These are phyloP conservation scores for Lineus longissimus DNA, from an alignment of 1,140 invertebrate species.

Conservation along the genomic window DNA sequence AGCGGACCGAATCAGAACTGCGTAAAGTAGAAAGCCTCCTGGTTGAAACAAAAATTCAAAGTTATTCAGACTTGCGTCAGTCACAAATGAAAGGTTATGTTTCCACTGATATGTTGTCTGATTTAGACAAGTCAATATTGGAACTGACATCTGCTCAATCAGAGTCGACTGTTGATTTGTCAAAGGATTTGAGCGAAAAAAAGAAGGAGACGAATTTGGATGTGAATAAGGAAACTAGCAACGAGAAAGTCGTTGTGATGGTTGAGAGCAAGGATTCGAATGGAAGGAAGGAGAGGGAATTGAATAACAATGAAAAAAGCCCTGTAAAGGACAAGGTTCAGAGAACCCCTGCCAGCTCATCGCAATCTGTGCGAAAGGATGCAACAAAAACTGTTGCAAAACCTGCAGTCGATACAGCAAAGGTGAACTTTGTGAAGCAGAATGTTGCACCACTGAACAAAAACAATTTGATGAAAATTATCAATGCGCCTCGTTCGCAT, in stretches of 20 bases:
- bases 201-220: background rate
- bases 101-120: no score
- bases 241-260: no score
- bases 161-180: background rate
- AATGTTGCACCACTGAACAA: slow-evolving; percentile 14
- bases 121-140: no score
- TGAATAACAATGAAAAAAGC: background rate
- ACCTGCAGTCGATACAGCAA: background rate
- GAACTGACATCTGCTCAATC: no score
- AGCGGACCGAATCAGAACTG: background rate
- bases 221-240: background rate
- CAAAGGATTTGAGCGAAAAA: background rate
- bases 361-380: background rate
- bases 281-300: background rate
- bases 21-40: background rate
- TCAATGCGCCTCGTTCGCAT: slow-evolving; percentile 30
- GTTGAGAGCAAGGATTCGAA: no score
- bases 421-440: background rate
- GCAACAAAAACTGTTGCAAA: background rate
- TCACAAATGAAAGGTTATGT: background rate
- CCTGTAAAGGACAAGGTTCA: no score
- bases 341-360: background rate
- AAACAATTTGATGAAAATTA: slow-evolving; percentile 31
- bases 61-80: background rate
- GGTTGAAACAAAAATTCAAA: slow-evolving; percentile 3